A percentile compares a stretch with the other conserved stretches of the same genome.
Conservation (phyloP, 2,888 invertebrate species). For the Panopea generosa region DNA sequence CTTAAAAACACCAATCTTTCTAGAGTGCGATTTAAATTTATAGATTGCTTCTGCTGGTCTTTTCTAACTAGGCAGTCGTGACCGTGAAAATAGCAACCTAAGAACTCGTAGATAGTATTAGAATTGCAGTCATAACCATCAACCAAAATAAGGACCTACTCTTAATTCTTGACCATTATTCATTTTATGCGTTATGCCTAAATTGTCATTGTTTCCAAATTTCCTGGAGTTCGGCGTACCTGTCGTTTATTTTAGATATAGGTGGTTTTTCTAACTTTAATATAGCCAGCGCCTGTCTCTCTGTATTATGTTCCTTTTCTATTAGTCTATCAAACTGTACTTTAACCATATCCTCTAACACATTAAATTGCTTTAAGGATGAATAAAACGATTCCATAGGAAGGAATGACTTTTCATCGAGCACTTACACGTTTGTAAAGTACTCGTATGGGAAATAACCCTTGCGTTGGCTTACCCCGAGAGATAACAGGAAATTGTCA, state of each 20-base stretch:
- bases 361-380: constrained; percentile 10
- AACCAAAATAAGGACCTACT: constrained; percentile 36
- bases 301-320: constrained; percentile 5
- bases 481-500: constrained; percentile 47
- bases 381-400: constrained; percentile 15
- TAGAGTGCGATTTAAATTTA: constrained; percentile 5
- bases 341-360: not conserved
- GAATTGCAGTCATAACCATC: constrained; percentile 23
- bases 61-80: not conserved
- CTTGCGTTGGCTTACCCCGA: constrained; percentile 39
- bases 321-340: not conserved
- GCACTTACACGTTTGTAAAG: not conserved
- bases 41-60: not conserved
- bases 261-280: constrained; percentile 8
- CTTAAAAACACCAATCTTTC: constrained; percentile 3
- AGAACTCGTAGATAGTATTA: constrained; percentile 22
- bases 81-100: constrained; percentile 24
- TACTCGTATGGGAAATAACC: constrained; percentile 33
- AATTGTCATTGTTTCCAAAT: constrained; percentile 48
- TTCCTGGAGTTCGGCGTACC: constrained; percentile 17
- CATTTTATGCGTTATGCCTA: constrained; percentile 26
- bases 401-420: not conserved
- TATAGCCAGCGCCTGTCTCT: not conserved
- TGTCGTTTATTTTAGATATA: constrained; percentile 9
- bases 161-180: constrained; percentile 26